Percentiles rank a stretch among this genome's conserved stretches.
Evolutionary conservation across 1,140 invertebrate genomes (phyloP).

Genomic region (Camponotus vicinus): DNA sequence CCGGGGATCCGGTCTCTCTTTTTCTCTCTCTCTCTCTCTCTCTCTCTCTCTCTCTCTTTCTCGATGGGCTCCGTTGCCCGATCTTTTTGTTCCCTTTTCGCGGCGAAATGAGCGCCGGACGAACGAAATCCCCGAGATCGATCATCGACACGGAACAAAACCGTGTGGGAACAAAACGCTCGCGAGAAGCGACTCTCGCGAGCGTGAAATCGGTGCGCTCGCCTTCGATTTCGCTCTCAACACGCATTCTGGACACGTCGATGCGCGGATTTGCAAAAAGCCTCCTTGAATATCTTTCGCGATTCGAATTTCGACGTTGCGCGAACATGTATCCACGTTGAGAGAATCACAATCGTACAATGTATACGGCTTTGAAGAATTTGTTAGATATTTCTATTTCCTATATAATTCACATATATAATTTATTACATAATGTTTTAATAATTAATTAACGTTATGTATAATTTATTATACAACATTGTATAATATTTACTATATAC

Average conservation of each 20-base stretch:
- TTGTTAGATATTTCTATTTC: neutral
- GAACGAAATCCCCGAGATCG: conserved; percentile 56
- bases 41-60: no score
- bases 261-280: conserved; percentile 36
- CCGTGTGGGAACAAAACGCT: conserved; percentile 55
- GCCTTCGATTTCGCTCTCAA: conserved; percentile 43
- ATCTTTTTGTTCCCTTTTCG: conserved; percentile 54
- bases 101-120: conserved; percentile 42
- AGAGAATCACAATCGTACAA: neutral
- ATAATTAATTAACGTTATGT: no score
- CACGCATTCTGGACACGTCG: conserved; percentile 20
- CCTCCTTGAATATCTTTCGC: conserved; percentile 35
- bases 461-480: no score
- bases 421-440: no score
- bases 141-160: conserved; percentile 61
- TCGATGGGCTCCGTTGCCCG: conserved; percentile 22
- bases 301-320: neutral
- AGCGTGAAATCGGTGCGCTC: conserved; percentile 37
- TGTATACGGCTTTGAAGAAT: neutral
- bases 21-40: no score
- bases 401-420: no score
- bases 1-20: conserved; percentile 23
- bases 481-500: no score
- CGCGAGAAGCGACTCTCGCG: conserved; percentile 23
- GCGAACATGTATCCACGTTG: neutral